Evolutionary conservation across 30 jellyfish, hydroid and myxozoan genomes (phyloP), one percentile per base, ranked within the genome.

Genomic region (Catostylus mosaicus): DNA sequence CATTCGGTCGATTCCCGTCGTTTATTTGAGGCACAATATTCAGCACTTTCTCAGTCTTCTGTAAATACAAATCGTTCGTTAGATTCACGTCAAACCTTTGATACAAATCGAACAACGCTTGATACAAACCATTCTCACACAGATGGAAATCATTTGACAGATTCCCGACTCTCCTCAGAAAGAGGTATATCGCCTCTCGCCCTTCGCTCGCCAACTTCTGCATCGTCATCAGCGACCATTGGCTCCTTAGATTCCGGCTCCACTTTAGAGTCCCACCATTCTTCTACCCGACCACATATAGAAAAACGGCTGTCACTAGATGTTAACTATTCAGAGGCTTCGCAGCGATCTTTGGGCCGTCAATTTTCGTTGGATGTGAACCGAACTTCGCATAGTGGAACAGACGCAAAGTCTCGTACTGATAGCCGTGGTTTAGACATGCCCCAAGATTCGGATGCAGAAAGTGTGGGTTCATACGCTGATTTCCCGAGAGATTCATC

Each of bases 391-490:
- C 61, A 38, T 4, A n/a, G 20, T 20, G 23, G 10, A 54, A 26
- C 32, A 1, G 61, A 54, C 65, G 18, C 11, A 5, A 40, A 40
- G 54, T 50, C 63, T 5, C 6, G 27, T 23, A 18, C 18, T 5
- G 24, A 5, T n/a, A n/a, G n/a, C n/a, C n/a, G n/a, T n/a, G n/a
- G n/a, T n/a, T n/a, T n/a, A n/a, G n/a, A n/a, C n/a, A n/a, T n/a
- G 9, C 47, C 56, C 56, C 27, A 35, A 40, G 70, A 67, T 24
- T 81, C 91, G n/a, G 91, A 81, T 35, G 68, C 24, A 16, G 91
- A 81, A 52, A 81, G 91, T 34, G 37, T 81, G 19, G 78, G 56
- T 69, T 81, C 91, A 16, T 81, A 81, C 73, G 57, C 48, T 18
- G 77, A 57, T 12, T 69, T 81, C n/a, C 91, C 91, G 31, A 45